These are phyloP conservation scores for Hydrozoanthus tunicans DNA, from an alignment of 64 coral and sea anemone species.

Conservation along the genomic window DNA sequence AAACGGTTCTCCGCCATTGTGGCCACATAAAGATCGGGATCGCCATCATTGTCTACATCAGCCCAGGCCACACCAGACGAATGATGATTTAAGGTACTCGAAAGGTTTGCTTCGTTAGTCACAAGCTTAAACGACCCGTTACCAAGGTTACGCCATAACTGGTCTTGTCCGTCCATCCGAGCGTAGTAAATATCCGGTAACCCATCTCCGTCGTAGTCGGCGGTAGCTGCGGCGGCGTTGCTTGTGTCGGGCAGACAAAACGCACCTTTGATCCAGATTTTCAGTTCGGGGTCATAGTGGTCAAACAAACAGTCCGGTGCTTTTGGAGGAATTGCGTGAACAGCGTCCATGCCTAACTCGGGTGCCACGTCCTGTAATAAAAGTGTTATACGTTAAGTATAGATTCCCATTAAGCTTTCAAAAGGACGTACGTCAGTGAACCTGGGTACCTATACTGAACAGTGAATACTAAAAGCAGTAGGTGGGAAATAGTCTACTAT, in stretches of 20 bases:
- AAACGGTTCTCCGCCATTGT: conserved; percentile 95
- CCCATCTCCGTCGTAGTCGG: conserved; percentile 96
- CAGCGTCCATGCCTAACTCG: conserved; percentile 80
- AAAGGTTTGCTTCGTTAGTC: conserved; percentile 82
- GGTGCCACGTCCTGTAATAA: conserved; percentile 71
- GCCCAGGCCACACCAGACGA: conserved; percentile 82
- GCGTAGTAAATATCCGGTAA: conserved; percentile 91
- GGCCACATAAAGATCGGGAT: conserved; percentile 81
- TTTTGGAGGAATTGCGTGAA: conserved; percentile 68
- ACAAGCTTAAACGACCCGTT: conserved; percentile 81
- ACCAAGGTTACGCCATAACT: conserved; percentile 96
- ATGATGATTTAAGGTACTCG: conserved; percentile 73
- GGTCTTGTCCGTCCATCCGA: conserved; percentile 86
- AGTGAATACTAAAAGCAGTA: too few species aligned
- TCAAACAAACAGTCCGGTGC: conserved; percentile 98
- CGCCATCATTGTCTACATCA: conserved; percentile 96
- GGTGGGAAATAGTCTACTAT: too few species aligned
- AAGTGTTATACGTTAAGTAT: not conserved
- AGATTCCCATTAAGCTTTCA: not conserved
- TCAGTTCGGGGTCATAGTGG: conserved; percentile 87
- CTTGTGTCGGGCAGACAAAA: conserved; percentile 87
- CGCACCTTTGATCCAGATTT: conserved; percentile 97
- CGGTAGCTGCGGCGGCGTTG: conserved; percentile 75
- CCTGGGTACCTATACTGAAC: too few species aligned
- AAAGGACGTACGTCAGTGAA: too few species aligned